Evolutionary conservation across 2,888 invertebrate genomes (phyloP).

Genomic region (Phoenoteleia sp.): DNA sequence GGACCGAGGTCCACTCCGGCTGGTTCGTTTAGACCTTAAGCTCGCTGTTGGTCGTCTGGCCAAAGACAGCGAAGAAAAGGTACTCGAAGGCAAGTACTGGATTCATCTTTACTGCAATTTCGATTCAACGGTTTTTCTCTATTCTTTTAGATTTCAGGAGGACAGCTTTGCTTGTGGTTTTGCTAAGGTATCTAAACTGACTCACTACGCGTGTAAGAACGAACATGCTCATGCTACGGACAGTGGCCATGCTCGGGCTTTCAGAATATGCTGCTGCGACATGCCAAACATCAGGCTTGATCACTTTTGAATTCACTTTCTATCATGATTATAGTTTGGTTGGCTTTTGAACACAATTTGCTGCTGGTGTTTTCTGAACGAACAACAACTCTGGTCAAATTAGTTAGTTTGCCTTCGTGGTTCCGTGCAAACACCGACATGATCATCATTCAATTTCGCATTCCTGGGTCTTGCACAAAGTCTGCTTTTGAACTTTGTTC

Average conservation of each 20-base stretch:
- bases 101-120: constrained; percentile 92
- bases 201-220: constrained; percentile 77
- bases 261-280: constrained; percentile 58
- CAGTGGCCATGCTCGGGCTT: constrained; percentile 83
- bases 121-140: constrained; percentile 78
- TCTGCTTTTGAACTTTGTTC: background rate
- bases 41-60: constrained; percentile 95
- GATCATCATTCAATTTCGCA: constrained; percentile 46
- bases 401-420: constrained; percentile 44
- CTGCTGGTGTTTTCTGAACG: constrained; percentile 42
- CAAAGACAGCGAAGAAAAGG: constrained; percentile 99
- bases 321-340: constrained; percentile 6
- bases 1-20: constrained; percentile 94
- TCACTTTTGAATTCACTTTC: background rate
- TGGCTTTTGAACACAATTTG: no score
- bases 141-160: constrained; percentile 18
- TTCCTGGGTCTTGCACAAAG: constrained; percentile 33
- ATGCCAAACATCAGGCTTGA: constrained; percentile 67
- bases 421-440: constrained; percentile 65
- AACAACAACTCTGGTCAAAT: background rate
- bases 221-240: constrained; percentile 85
- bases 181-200: constrained; percentile 70
- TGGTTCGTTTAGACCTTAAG: constrained; percentile 92
- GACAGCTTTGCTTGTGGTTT: constrained; percentile 50
- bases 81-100: constrained; percentile 98